Percentiles rank a stretch among this genome's conserved stretches.
phyloP scores from a whole-genome alignment of 2,888 invertebrate species.

The Noctua fimbriata region DNA sequence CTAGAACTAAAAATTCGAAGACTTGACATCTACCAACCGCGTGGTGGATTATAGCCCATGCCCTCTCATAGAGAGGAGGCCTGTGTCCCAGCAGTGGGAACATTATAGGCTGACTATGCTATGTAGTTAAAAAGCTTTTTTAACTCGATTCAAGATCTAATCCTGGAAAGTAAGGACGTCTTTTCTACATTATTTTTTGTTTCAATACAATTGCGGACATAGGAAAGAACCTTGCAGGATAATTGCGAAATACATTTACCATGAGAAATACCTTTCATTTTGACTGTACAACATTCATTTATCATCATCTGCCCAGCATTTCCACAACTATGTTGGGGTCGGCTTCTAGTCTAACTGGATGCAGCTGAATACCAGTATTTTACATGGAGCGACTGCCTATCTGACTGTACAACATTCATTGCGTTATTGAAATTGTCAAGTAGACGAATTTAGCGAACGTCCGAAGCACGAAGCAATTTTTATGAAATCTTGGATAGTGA shows the following conservation, averaged over 20 bases:
- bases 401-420: neutral
- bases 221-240: neutral
- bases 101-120: no score
- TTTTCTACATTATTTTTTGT: neutral
- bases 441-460: neutral
- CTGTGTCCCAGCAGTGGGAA: no score
- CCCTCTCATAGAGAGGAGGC: no score
- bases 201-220: neutral
- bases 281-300: neutral
- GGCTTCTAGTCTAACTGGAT: no score
- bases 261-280: neutral
- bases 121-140: neutral
- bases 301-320: no score
- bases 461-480: neutral
- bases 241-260: neutral
- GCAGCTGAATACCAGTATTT: no score
- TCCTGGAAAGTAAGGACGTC: neutral
- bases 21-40: no score
- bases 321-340: no score
- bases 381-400: no score
- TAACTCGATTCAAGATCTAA: no score
- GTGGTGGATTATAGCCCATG: no score
- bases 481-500: neutral
- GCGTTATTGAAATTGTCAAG: neutral
- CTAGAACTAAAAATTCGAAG: no score